These are phyloP conservation scores for Shinisaurus crocodilurus DNA, from an alignment of 2,113 vertebrate species.

Conservation along the genomic window DNA sequence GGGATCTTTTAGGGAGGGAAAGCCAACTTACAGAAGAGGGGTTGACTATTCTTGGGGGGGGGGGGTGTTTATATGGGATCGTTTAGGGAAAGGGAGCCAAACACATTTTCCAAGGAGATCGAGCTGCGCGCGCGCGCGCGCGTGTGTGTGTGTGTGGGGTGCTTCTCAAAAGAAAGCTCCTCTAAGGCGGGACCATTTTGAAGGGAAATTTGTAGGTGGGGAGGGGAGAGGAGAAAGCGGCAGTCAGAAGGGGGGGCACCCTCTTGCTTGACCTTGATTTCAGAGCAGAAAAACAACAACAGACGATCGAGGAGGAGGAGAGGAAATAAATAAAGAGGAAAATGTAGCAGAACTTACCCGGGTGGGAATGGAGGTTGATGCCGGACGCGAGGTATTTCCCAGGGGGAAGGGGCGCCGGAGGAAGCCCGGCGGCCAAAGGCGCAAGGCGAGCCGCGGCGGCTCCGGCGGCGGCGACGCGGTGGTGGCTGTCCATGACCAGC, in stretches of 20 bases:
- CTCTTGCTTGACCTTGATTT: neutral
- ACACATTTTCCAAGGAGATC: no score
- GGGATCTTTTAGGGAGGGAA: no score
- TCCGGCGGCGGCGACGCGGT: conserved; percentile 80
- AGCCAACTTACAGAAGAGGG: no score
- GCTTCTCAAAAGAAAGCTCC: neutral
- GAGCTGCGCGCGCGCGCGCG: no score
- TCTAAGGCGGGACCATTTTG: neutral
- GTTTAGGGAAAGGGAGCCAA: no score
- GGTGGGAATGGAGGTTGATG: conserved; percentile 91
- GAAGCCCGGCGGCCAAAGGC: conserved; percentile 84
- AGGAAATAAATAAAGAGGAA: neutral
- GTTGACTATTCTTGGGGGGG: no score
- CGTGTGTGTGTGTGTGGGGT: no score
- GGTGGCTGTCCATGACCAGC: conserved; percentile 91
- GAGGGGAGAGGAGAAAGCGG: neutral
- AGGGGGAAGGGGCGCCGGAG: conserved; percentile 86
- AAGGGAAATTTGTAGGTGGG: neutral
- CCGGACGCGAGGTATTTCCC: conserved; percentile 90
- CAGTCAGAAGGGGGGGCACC: no score
- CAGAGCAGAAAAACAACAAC: neutral
- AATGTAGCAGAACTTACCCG: conserved; percentile 83
- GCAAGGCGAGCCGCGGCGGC: conserved; percentile 86
- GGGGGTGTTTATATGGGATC: no score
- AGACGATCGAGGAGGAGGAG: no score